Percentiles rank a stretch among this genome's conserved stretches.
Evolutionary conservation across 2,113 vertebrate genomes (phyloP).

Genomic region (Poecile atricapillus): DNA sequence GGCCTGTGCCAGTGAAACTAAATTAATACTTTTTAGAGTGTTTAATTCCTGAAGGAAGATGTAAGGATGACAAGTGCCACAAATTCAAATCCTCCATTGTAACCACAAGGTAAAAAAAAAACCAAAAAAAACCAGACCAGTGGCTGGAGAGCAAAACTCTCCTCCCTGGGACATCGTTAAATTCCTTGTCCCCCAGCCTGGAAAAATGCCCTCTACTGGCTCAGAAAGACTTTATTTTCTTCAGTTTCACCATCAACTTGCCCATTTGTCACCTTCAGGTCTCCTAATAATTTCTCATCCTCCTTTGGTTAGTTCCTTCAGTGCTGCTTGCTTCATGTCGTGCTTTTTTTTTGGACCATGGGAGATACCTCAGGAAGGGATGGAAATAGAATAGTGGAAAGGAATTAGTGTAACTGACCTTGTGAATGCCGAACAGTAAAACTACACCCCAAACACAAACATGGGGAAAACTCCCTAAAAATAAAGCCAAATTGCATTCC

Average conservation of each 20-base stretch:
- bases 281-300: background rate
- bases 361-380: background rate
- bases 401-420: background rate
- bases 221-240: background rate
- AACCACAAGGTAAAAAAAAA: background rate
- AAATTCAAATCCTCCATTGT: background rate
- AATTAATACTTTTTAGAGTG: background rate
- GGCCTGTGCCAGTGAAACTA: background rate
- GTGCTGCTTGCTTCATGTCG: background rate
- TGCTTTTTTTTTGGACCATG: background rate
- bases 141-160: background rate
- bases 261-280: background rate
- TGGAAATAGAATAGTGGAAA: background rate
- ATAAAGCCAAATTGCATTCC: background rate
- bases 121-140: background rate
- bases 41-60: conserved; percentile 34
- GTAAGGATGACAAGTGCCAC: background rate
- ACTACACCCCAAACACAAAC: background rate
- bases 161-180: background rate
- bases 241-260: background rate
- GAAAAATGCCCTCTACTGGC: conserved; percentile 6
- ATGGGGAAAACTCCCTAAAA: background rate
- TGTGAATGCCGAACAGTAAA: background rate
- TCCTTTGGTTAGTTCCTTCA: background rate
- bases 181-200: background rate